phyloP scores from a whole-genome alignment of 2,113 vertebrate species.

The Cynocephalus volans region DNA sequence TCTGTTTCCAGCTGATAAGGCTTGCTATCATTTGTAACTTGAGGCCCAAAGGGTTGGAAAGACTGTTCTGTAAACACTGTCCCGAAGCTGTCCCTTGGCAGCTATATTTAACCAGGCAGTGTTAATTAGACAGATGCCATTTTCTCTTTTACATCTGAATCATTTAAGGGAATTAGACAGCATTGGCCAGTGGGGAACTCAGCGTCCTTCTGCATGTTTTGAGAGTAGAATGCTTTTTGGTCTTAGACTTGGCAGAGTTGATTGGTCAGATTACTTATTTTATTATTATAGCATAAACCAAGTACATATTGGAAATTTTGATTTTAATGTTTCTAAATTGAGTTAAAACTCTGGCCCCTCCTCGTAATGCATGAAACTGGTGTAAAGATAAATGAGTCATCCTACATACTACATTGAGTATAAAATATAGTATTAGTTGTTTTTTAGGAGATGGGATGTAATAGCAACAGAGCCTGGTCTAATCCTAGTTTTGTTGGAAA shows the following conservation, averaged over 20 bases:
- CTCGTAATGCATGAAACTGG: not conserved
- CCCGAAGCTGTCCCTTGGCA: conserved; percentile 58
- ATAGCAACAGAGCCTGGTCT: not conserved
- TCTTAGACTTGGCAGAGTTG: not conserved
- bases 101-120: conserved; percentile 73
- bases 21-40: not conserved
- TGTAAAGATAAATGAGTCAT: not conserved
- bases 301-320: not conserved
- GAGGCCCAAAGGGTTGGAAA: conserved; percentile 16
- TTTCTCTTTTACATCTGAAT: conserved; percentile 79
- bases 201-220: conserved; percentile 17
- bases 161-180: conserved; percentile 80
- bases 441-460: not conserved
- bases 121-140: conserved; percentile 83
- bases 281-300: not conserved
- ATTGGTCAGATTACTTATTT: not conserved
- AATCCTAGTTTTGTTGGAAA: not conserved
- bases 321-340: conserved; percentile 17
- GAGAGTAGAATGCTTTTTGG: conserved; percentile 27
- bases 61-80: conserved; percentile 66
- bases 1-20: conserved; percentile 74
- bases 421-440: not conserved
- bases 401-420: not conserved
- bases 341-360: conserved; percentile 12
- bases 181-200: conserved; percentile 60